phyloP scores from a whole-genome alignment of 2,113 vertebrate genomes.

The Mystacornis crossleyi region DNA sequence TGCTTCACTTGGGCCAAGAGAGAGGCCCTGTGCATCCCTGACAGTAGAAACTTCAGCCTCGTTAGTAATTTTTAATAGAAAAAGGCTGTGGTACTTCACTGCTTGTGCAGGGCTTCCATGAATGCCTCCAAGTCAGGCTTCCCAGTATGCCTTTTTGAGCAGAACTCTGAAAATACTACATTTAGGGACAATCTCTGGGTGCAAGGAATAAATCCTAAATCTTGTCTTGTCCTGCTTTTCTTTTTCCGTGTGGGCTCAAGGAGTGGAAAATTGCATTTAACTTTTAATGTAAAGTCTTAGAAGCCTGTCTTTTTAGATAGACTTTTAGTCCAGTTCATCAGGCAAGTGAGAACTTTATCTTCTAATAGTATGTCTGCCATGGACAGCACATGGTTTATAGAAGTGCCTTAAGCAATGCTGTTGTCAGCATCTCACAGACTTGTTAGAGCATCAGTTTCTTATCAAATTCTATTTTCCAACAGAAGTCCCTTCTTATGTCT shows the following conservation, averaged over 20 bases:
- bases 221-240: background rate
- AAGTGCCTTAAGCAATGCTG: background rate
- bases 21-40: background rate
- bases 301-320: background rate
- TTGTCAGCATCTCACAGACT: background rate
- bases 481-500: background rate
- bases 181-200: fast-evolving
- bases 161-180: background rate
- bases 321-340: background rate
- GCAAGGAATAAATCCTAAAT: background rate
- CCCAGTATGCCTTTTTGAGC: background rate
- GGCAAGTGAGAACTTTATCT: background rate
- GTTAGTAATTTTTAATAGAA: background rate
- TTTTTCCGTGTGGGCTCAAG: background rate
- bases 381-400: background rate
- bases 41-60: background rate
- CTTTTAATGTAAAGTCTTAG: background rate
- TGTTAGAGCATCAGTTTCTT: background rate
- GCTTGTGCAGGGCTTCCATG: background rate
- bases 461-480: background rate
- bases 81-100: background rate
- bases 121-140: background rate
- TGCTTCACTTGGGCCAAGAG: background rate
- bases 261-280: background rate
- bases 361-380: background rate